These are phyloP conservation scores for Ormyrus nitidulus DNA, from an alignment of 2,888 invertebrate species.

Conservation along the genomic window DNA sequence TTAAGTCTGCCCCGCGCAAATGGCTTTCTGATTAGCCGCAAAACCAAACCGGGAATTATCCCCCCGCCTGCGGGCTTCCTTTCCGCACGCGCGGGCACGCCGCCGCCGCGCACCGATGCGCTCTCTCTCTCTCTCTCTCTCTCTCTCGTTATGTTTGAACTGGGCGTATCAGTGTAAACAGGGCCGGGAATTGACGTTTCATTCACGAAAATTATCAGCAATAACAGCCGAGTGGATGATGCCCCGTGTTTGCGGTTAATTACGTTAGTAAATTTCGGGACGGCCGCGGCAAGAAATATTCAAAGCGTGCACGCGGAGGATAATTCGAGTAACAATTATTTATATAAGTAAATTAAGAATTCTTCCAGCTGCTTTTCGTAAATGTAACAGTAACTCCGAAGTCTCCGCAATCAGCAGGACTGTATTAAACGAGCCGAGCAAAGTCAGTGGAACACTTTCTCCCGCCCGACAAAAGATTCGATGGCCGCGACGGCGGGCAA, in stretches of 20 bases:
- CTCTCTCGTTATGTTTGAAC: neutral
- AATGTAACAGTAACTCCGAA: too few species aligned
- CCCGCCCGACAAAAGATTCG: neutral
- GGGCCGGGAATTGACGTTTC: neutral
- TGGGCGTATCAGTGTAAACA: neutral
- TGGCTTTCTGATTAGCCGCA: slow-evolving; percentile 55
- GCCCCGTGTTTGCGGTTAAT: too few species aligned
- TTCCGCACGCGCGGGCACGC: neutral
- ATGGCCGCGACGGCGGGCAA: neutral
- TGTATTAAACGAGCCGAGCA: neutral
- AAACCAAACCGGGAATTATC: slow-evolving; percentile 49
- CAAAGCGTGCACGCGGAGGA: neutral
- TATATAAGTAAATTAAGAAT: neutral
- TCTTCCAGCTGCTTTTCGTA: too few species aligned
- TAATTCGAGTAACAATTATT: neutral
- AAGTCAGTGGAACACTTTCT: slow-evolving; percentile 30
- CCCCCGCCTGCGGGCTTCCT: neutral
- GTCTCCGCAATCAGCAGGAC: too few species aligned
- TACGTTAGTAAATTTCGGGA: too few species aligned
- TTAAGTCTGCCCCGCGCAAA: slow-evolving; percentile 59
- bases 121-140: neutral
- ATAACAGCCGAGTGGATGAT: neutral
- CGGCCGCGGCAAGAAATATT: too few species aligned
- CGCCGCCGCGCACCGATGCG: neutral
- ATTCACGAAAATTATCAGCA: neutral